Base-by-base conservation (phyloP, 2,888 invertebrate genomes). In the Scelioninae gen. 2 region DNA sequence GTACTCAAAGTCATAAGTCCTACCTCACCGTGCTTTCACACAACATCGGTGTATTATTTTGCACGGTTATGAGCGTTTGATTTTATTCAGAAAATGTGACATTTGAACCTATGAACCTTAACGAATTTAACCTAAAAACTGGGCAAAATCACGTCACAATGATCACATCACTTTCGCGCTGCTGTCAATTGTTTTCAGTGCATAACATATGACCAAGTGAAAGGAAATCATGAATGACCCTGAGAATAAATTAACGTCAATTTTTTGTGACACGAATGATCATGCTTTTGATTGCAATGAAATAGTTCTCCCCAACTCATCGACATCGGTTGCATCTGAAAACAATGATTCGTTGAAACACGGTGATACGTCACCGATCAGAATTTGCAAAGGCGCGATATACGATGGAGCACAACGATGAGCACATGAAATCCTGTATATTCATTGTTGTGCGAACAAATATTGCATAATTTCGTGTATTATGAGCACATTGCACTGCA, bases 121-220 rank as follows among this genome's bases (percentile, higher is more conserved):
- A 7, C 31, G 31, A 22, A 4, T 55, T 43, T 65, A 55, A 55
- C 55, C 55, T 55, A 46, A 55, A 57, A 65, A 37, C 2, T 22
- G 25, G 13, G 52, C 31, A 60, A 50, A 0, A 10, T n/a, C 11
- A 5, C 31, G 35, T 55, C 31, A 58, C 48, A n/a, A 58, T 22
- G 41, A 37, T 58, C 67, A 58, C 67, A 35, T 52, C 45, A 58
- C 58, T 35, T 43, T 19, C 15, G 10, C 33, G 25, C 3, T 19
- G 10, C 28, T 50, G 50, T 67, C 67, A 43, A 58, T 18, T 48
- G 52, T 45, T 50, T 58, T 39, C 2, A 4, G 1, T 18, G 15
- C 22, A 2, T 46, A 18, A 46, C 55, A 65, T 65, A 55, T 55
- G 55, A 65, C 39, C 19, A 22, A 45, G 53, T 53, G 64, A 53